phyloP scores from a whole-genome alignment of 2,113 vertebrate species.

The Elephas maximus region DNA sequence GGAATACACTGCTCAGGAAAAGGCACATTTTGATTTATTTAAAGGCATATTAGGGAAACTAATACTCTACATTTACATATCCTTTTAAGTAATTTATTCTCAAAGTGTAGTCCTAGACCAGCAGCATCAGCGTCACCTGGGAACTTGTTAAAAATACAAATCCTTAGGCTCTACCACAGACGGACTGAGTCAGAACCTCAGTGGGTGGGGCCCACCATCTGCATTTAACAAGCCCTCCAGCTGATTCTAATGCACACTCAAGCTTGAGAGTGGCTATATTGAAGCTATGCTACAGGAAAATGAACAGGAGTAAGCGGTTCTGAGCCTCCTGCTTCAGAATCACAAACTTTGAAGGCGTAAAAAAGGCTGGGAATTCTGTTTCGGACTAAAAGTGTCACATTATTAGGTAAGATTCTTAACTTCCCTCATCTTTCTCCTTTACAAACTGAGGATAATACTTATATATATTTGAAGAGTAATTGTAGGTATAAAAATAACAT shows the following conservation, averaged over 20 bases:
- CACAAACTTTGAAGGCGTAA: neutral
- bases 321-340: neutral
- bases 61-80: neutral
- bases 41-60: neutral
- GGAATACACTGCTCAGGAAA: neutral
- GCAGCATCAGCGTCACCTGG: neutral
- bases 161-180: neutral
- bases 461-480: neutral
- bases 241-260: neutral
- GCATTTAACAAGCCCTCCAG: neutral
- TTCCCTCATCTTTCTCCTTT: neutral
- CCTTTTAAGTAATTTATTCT: neutral
- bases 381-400: neutral
- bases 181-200: neutral
- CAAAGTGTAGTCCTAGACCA: neutral
- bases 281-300: accelerated
- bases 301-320: neutral
- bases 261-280: neutral
- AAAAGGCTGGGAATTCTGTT: neutral
- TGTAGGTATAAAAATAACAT: conserved; percentile 18
- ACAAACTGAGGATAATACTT: neutral
- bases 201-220: neutral
- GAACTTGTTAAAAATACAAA: conserved; percentile 33
- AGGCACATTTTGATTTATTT: neutral
- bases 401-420: neutral